Percentiles rank a stretch among this genome's conserved stretches.
Evolutionary conservation across 2,888 invertebrate genomes (phyloP).

Genomic region (Oxytorus armatus): DNA sequence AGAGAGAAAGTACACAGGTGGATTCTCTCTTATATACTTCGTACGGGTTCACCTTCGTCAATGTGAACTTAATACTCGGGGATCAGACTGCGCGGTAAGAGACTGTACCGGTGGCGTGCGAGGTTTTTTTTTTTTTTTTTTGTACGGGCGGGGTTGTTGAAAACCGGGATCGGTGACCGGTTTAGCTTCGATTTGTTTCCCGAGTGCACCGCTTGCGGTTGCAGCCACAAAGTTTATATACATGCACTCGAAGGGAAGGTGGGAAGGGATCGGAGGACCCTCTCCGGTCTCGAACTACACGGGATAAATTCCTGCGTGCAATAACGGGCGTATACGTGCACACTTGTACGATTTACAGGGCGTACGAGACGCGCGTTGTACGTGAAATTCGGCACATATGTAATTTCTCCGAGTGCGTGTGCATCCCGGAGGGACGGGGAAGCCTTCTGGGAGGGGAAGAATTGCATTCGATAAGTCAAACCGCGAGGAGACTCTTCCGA

Average conservation of each 20-base stretch:
- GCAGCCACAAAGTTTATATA: not conserved
- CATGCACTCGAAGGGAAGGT: conserved; percentile 14
- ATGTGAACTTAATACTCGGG: conserved; percentile 57
- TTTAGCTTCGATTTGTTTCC: conserved; percentile 70
- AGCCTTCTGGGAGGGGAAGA: no score
- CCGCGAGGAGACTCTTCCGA: no score
- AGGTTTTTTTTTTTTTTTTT: no score
- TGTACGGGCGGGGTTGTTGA: conserved; percentile 59
- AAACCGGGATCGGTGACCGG: conserved; percentile 73
- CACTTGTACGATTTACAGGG: conserved; percentile 2
- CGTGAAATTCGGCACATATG: conserved; percentile 24
- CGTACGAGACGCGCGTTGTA: not conserved
- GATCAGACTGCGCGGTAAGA: conserved; percentile 62
- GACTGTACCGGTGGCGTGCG: conserved; percentile 39
- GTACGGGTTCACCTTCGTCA: conserved; percentile 59
- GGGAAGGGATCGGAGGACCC: no score
- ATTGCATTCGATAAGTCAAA: conserved; percentile 2
- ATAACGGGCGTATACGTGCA: conserved; percentile 51
- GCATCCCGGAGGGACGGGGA: no score
- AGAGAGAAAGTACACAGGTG: conserved; percentile 53
- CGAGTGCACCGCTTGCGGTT: conserved; percentile 3
- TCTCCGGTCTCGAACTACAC: conserved; percentile 26
- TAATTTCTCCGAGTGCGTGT: no score
- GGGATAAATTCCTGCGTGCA: conserved; percentile 62
- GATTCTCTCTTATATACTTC: conserved; percentile 49